Conservation (phyloP, 2,113 vertebrate genomes). For the Telmatochromis bifrenatus region DNA sequence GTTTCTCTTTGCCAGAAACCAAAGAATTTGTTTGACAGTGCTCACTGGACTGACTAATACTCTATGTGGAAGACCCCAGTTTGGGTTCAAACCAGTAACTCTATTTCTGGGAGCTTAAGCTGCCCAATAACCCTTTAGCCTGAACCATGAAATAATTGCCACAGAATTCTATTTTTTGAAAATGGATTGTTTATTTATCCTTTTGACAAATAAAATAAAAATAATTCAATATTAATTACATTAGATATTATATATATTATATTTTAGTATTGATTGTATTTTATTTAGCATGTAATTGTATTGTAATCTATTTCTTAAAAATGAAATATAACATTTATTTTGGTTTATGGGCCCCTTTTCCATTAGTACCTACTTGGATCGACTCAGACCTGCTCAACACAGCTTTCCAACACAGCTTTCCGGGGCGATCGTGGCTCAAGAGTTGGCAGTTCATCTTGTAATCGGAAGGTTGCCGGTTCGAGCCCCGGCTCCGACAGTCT, state of each 20-base stretch:
- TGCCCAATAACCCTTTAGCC: background rate
- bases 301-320: background rate
- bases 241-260: background rate
- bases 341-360: background rate
- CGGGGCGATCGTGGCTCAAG: background rate
- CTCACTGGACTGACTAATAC: background rate
- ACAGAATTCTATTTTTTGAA: background rate
- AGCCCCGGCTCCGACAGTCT: background rate
- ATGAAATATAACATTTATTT: background rate
- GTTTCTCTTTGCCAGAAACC: background rate
- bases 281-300: background rate
- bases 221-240: background rate
- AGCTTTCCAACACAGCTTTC: background rate
- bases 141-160: background rate
- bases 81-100: background rate
- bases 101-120: background rate
- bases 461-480: fast-evolving
- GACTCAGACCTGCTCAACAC: background rate
- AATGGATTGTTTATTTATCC: background rate
- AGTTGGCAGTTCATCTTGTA: background rate
- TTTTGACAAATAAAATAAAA: background rate
- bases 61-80: background rate
- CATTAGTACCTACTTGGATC: background rate
- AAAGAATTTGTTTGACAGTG: background rate
- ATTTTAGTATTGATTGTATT: background rate